Conservation (phyloP, 2,797 vertebrate species). For the Calcarius lapponicus region DNA sequence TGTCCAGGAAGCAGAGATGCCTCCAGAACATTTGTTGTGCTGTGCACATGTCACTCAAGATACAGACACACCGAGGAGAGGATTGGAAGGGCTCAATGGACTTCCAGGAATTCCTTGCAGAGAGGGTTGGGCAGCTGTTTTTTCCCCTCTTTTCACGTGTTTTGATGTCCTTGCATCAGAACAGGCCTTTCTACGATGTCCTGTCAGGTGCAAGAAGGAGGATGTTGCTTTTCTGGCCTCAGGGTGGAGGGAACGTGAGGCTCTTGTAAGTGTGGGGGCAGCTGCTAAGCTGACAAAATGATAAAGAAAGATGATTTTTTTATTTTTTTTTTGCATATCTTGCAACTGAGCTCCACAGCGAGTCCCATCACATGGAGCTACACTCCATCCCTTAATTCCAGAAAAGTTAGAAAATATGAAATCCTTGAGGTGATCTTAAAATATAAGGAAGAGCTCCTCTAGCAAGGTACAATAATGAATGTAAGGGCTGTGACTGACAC, state of each 20-base stretch:
- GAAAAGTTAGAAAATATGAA: neutral
- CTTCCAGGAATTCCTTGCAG: neutral
- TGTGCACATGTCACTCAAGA: neutral
- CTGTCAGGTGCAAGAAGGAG: neutral
- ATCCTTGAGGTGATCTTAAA: neutral
- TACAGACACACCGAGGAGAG: neutral
- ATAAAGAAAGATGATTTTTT: neutral
- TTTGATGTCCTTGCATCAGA: neutral
- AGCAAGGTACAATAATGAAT: neutral
- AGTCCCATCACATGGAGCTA: neutral
- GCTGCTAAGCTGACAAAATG: neutral
- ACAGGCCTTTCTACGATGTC: neutral
- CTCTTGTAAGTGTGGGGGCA: neutral
- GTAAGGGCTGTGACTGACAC: fast-evolving
- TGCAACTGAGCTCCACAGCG: neutral
- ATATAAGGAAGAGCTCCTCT: neutral
- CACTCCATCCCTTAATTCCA: neutral
- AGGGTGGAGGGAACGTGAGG: neutral
- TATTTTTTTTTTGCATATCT: neutral
- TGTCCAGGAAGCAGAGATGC: neutral
- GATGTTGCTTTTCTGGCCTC: neutral
- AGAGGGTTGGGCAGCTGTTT: too few relatives aligned
- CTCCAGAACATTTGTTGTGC: neutral
- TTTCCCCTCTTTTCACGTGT: neutral
- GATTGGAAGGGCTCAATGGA: neutral